Evolutionary conservation across 2,797 vertebrate species (phyloP), one percentile per base, ranked within the genome.

Genomic region (Coregonus ussuriensis): DNA sequence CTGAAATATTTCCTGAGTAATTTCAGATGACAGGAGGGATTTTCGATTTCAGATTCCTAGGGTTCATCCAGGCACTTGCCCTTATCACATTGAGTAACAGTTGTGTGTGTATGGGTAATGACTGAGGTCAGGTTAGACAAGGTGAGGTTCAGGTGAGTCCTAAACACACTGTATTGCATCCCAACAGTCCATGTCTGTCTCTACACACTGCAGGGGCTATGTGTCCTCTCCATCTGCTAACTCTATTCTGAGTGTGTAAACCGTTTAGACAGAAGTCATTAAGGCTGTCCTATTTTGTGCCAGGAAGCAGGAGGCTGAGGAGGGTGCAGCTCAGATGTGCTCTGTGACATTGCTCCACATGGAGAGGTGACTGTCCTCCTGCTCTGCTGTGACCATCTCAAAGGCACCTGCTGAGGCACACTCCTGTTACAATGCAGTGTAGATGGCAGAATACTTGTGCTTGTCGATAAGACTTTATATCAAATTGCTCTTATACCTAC

Each of bases 181-280:
- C 9, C 7, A 18, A 63, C n/a, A 7, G 56, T 21, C 56, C 56
- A 7, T 59, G 5, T 59, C 56, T 59, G 21, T 62, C 59, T 62
- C 16, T 5, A 54, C 53, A 54, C 53, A 54, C 41, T 47, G 13
- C 29, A 21, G 66, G 51, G 47, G 62, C 71, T 68, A 69, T 74
- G 31, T 73, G 56, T 54, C 65, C 76, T 76, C 80, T 79, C 71
- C 76, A 70, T 78, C 9, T 13, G 41, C 62, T 71, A 78, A 70
- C 78, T 74, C 77, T 86, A 72, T 78, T 86, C 77, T 71, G 41
- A 79, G 54, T 52, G 63, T 37, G 59, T 79, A 83, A 86, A 84
- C 82, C 47, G 59, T 74, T 80, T 81, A 81, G 77, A 76, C 66
- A 21, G 59, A 47, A 25, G 77, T 81, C 72, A 77, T 84, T 79